Evolutionary conservation across 2,888 invertebrate species (phyloP), one percentile per base, ranked within the genome.

Genomic region (Eupithecia abbreviata): DNA sequence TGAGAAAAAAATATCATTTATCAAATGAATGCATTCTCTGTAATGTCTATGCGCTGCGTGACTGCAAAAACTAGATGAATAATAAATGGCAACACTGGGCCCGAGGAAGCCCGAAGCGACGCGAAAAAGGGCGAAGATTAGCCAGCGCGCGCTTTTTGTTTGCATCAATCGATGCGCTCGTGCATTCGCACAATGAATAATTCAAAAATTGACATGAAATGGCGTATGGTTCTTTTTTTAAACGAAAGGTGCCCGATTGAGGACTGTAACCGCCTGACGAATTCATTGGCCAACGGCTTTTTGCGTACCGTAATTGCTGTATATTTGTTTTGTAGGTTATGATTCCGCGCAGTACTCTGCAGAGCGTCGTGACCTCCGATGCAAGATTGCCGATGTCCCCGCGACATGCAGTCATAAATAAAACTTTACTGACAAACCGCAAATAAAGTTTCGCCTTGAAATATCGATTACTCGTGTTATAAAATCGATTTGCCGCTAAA

Each of bases 191-290:
- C 93, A 87, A 95, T 95, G 95, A 95, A 95, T 95, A 93, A 95
- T 95, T 95, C 95, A 95, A 93, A 94, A 94, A 94, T 94, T 94
- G 95, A 94, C 95, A 95, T 95, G 94, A 95, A 95, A 94, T 95
- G 94, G 94, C 95, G 95, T 94, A 94, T 94, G 93, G 93, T 93
- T 93, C 93, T 93, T 94, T 95, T 94, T 94, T 93, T 92, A 89
- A 93, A 93, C 91, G 92, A 93, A 95, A 94, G 95, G 95, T 94
- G 95, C 94, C 93, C 95, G 94, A 95, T 95, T 95, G 95, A 94
- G 94, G 92, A 94, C 93, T 94, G 95, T 94, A 94, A 94, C 94
- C 94, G 94, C 90, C 94, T 94, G 95, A 95, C 95, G 94, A 95
- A 94, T 94, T 94, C 94, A 95, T 95, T 93, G 94, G 93, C 82